Evolutionary conservation across 2,113 vertebrate species (phyloP).

Genomic region (Zapornia atra): DNA sequence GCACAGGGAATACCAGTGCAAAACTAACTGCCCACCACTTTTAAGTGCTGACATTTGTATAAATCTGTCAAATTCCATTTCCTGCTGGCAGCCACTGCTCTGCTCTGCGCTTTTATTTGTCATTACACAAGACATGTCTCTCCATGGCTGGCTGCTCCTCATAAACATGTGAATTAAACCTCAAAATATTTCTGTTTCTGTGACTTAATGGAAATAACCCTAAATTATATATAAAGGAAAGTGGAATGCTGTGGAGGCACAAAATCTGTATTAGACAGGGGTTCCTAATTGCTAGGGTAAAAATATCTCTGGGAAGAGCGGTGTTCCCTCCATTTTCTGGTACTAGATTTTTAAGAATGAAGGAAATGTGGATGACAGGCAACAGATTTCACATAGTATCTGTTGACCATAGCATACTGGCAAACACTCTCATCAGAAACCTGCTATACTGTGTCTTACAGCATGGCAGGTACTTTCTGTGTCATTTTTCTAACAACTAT

Average conservation of each 20-base stretch:
- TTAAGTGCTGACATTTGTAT: not conserved
- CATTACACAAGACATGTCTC: not conserved
- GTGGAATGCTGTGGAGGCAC: not conserved
- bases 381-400: not conserved
- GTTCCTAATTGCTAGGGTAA: not conserved
- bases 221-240: not conserved
- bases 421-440: not conserved
- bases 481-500: not conserved
- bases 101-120: not conserved
- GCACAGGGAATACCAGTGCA: not conserved
- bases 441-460: not conserved
- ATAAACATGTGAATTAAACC: slow-evolving; percentile 19
- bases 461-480: not conserved
- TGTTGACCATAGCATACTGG: not conserved
- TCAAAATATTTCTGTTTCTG: not conserved
- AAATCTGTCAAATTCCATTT: slow-evolving; percentile 15
- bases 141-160: not conserved
- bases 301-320: not conserved
- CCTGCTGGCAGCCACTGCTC: not conserved
- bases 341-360: not conserved
- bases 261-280: not conserved
- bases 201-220: slow-evolving; percentile 16
- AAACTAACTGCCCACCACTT: not conserved
- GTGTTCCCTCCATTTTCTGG: not conserved
- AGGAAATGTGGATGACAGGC: not conserved